phyloP scores from a whole-genome alignment of 92 coral and sea anemone genomes.

The Epizoanthus illoricatus region DNA sequence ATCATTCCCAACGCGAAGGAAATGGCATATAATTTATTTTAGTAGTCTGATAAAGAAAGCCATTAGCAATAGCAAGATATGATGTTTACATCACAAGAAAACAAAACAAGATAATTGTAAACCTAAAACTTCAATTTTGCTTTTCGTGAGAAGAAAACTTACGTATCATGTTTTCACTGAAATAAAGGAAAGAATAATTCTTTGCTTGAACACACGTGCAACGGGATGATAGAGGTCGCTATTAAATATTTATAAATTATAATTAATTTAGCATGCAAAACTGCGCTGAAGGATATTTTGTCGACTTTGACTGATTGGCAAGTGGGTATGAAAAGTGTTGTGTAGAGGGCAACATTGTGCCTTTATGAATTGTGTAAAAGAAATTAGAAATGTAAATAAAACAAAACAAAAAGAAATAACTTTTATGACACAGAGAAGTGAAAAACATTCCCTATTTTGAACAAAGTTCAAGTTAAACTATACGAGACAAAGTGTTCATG shows the following conservation, averaged over 20 bases:
- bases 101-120: background rate
- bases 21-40: slow-evolving; percentile 19
- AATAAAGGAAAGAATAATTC: slow-evolving; percentile 29
- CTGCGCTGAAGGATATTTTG: slow-evolving; percentile 39
- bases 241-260: slow-evolving; percentile 65
- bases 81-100: background rate
- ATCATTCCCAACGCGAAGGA: slow-evolving; percentile 13
- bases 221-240: slow-evolving; percentile 41
- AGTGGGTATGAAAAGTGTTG: slow-evolving; percentile 34
- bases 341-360: slow-evolving; percentile 30
- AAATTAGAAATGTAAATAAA: slow-evolving; percentile 70
- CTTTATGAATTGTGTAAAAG: slow-evolving; percentile 77
- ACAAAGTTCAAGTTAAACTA: slow-evolving; percentile 34
- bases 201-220: slow-evolving; percentile 53
- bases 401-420: slow-evolving; percentile 48
- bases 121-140: background rate
- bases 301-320: slow-evolving; percentile 52
- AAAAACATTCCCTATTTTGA: slow-evolving; percentile 20
- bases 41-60: slow-evolving; percentile 19
- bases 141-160: slow-evolving; percentile 3
- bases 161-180: background rate
- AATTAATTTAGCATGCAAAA: slow-evolving; percentile 63
- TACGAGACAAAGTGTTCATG: slow-evolving; percentile 39
- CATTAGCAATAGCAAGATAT: slow-evolving; percentile 14
- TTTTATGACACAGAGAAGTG: slow-evolving; percentile 16